Percentiles rank a stretch among this genome's conserved stretches.
These are phyloP conservation scores for Catharus minimus DNA, from an alignment of 2,113 vertebrate genomes.

Conservation along the genomic window DNA sequence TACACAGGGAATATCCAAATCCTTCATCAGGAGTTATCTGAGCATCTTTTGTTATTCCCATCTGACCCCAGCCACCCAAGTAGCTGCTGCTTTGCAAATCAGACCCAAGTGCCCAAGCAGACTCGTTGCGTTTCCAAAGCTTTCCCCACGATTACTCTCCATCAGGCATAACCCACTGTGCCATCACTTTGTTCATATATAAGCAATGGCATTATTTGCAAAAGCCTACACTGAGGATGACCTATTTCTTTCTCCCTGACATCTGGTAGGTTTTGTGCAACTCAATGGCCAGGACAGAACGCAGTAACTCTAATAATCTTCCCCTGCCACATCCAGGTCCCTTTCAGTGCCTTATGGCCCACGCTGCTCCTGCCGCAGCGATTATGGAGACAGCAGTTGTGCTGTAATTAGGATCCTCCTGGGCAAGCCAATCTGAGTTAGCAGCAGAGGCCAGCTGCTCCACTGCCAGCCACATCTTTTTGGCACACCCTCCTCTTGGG, in stretches of 20 bases:
- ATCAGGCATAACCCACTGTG: neutral
- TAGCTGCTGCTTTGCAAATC: neutral
- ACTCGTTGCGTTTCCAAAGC: accelerated
- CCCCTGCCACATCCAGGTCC: constrained; percentile 41
- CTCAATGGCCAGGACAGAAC: neutral
- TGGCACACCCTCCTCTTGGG: constrained; percentile 48
- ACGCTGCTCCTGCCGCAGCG: constrained; percentile 45
- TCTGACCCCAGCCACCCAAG: neutral
- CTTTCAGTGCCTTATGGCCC: constrained; percentile 55
- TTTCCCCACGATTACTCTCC: neutral
- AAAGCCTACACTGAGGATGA: neutral
- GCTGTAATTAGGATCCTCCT: constrained; percentile 72
- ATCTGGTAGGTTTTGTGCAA: constrained; percentile 50
- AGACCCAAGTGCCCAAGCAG: neutral
- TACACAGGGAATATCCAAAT: neutral
- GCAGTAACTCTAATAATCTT: constrained; percentile 23
- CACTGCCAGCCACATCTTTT: constrained; percentile 55
- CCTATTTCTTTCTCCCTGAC: constrained; percentile 46
- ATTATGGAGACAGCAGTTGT: constrained; percentile 70
- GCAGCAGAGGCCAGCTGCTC: constrained; percentile 67
- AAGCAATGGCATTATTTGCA: neutral
- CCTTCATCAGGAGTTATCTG: neutral
- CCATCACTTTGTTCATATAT: neutral
- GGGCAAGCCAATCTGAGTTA: constrained; percentile 65
- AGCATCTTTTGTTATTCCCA: neutral